phyloP scores from a whole-genome alignment of 2,797 vertebrate species.

The Phalanger gymnotis region DNA sequence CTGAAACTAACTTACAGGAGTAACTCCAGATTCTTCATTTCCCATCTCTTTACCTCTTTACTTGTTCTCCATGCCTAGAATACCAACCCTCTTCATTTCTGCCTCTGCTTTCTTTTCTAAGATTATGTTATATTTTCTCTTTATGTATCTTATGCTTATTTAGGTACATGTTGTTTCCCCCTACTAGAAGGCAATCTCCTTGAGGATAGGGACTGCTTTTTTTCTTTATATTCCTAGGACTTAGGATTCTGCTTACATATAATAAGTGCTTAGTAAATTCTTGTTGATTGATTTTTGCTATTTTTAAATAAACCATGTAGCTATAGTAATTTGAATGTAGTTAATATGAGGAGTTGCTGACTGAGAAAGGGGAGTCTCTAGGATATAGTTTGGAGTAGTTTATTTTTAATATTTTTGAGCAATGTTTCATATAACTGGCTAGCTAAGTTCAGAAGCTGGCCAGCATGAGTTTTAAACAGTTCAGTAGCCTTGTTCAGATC shows the following conservation, averaged over 20 bases:
- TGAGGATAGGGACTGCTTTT: neutral
- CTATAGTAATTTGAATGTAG: neutral
- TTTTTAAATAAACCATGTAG: neutral
- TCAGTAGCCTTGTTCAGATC: neutral
- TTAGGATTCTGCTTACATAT: neutral
- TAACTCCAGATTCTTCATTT: neutral
- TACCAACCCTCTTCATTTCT: neutral
- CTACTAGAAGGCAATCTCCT: neutral
- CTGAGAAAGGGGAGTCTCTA: neutral
- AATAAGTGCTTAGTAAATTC: neutral
- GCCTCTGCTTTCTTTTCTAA: neutral
- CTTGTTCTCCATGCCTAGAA: neutral
- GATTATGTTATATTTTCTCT: neutral
- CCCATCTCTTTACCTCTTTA: neutral
- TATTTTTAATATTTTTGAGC: neutral
- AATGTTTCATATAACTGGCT: neutral
- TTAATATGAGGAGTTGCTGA: neutral
- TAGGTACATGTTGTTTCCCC: neutral
- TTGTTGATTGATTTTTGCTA: neutral
- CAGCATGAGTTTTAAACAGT: neutral
- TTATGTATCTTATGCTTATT: neutral
- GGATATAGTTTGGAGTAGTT: neutral
- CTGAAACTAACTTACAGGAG: neutral
- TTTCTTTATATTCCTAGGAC: neutral
- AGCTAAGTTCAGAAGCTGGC: neutral